Evolutionary conservation across 2,113 vertebrate species (phyloP).

Genomic region (Pangasianodon hypophthalmus): DNA sequence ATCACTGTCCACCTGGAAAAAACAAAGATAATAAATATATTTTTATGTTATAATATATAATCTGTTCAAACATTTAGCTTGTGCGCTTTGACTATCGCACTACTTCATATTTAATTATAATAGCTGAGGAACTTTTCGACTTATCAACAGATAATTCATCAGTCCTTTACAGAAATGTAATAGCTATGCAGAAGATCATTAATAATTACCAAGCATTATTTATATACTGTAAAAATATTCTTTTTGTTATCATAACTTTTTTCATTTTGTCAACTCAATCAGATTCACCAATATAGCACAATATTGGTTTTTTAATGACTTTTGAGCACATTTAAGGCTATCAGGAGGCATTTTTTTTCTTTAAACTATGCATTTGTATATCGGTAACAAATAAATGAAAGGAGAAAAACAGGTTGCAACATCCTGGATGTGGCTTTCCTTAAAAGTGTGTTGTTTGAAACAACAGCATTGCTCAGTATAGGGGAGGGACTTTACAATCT

Average conservation of each 20-base stretch:
- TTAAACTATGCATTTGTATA: neutral
- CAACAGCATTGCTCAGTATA: neutral
- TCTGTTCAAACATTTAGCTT: neutral
- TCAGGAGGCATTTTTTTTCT: neutral
- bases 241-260: neutral
- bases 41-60: neutral
- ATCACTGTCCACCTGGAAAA: constrained; percentile 13
- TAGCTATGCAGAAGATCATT: neutral
- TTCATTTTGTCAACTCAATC: neutral
- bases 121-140: neutral
- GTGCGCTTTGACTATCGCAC: neutral
- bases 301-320: neutral
- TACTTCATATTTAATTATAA: neutral
- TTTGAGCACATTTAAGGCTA: neutral
- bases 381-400: neutral
- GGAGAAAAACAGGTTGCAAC: neutral
- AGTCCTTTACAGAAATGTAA: neutral
- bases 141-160: neutral
- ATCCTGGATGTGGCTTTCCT: neutral
- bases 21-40: neutral
- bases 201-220: neutral
- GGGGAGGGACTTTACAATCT: neutral
- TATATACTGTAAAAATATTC: neutral
- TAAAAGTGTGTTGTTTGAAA: neutral
- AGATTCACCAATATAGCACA: neutral